Conservation (phyloP, 2,113 vertebrate species). For the Bostrychus sinensis region DNA sequence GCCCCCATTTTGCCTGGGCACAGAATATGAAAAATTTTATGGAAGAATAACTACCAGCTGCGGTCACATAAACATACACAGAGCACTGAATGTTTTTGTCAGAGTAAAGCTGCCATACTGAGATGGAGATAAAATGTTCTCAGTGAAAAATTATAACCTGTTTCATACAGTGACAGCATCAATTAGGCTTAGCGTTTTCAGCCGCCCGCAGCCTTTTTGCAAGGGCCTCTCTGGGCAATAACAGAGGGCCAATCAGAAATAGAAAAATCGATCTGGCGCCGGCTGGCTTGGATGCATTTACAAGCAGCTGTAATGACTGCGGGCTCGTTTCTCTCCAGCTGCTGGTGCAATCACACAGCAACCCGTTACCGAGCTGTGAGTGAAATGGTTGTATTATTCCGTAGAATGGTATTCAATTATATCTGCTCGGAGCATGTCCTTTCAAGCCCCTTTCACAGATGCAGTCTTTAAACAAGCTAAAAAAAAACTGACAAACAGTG, state of each 20-base stretch:
- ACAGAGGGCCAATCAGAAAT: conserved; percentile 69
- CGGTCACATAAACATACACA: conserved; percentile 14
- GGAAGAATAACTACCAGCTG: conserved; percentile 44
- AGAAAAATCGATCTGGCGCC: conserved; percentile 68
- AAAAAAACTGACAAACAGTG: neutral
- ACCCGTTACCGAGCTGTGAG: conserved; percentile 22
- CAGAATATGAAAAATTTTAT: conserved; percentile 35
- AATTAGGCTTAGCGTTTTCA: conserved; percentile 34
- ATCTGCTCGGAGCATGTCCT: neutral
- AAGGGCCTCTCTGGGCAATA: conserved; percentile 44
- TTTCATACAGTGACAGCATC: conserved; percentile 45
- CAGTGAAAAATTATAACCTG: conserved; percentile 29
- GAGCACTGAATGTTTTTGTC: conserved; percentile 1
- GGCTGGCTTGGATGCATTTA: conserved; percentile 65
- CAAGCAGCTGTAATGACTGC: conserved; percentile 69
- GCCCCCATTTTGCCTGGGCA: conserved; percentile 24
- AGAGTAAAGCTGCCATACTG: neutral
- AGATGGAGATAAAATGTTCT: conserved; percentile 28
- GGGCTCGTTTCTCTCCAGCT: conserved; percentile 59
- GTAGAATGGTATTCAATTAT: conserved; percentile 24
- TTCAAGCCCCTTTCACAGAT: neutral
- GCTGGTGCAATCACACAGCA: conserved; percentile 60
- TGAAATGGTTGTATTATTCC: conserved; percentile 33
- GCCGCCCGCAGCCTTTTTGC: conserved; percentile 13
- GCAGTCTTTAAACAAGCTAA: neutral